phyloP scores from a whole-genome alignment of 1,140 invertebrate genomes.

The Micrasema longulum region DNA sequence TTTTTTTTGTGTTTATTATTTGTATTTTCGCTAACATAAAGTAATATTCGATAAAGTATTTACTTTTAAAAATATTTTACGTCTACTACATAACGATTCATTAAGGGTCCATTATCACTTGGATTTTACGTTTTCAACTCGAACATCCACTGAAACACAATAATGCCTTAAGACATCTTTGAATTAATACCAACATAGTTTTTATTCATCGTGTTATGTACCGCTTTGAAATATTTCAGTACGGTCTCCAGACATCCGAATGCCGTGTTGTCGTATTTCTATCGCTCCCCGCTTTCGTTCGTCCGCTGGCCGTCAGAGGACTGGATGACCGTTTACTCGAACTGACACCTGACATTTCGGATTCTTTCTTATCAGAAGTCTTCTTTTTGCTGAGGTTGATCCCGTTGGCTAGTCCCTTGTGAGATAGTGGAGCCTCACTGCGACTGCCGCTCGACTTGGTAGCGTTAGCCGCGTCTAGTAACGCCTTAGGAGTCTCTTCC shows the following conservation, averaged over 20 bases:
- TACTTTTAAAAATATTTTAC: no score
- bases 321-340: slow-evolving; percentile 63
- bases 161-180: no score
- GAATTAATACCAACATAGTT: no score
- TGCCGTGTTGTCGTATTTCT: slow-evolving; percentile 61
- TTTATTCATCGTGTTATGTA: not conserved
- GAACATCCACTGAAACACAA: no score
- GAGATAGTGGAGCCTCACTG: not conserved
- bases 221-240: slow-evolving; percentile 58
- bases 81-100: no score
- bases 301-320: slow-evolving; percentile 43
- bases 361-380: slow-evolving; percentile 47
- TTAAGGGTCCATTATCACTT: no score
- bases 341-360: slow-evolving; percentile 62
- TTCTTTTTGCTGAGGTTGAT: slow-evolving; percentile 53
- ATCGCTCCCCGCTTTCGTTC: slow-evolving; percentile 55
- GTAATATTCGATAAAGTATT: no score
- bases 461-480: not conserved
- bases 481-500: slow-evolving; percentile 16
- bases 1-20: no score
- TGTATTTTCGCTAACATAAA: no score
- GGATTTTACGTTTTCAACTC: no score
- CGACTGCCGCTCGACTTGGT: slow-evolving; percentile 14
- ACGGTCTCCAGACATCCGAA: slow-evolving; percentile 72
- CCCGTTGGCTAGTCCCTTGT: slow-evolving; percentile 40